Percentiles rank a stretch among this genome's conserved stretches.
These are phyloP conservation scores for Percina caprodes DNA, from an alignment of 2,113 vertebrate genomes.

Conservation along the genomic window DNA sequence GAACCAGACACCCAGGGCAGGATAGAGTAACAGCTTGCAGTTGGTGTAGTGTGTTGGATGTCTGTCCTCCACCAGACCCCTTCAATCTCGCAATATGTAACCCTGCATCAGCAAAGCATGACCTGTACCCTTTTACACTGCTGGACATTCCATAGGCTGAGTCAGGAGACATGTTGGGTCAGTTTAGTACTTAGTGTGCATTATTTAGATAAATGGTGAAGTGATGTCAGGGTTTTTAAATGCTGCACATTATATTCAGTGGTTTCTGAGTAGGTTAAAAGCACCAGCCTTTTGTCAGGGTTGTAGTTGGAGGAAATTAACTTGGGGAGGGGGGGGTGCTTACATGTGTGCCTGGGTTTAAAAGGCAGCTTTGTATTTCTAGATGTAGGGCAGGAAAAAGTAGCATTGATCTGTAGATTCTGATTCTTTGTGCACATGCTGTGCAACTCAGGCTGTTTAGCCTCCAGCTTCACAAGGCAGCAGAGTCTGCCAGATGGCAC, in stretches of 20 bases:
- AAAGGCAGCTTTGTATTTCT: not conserved
- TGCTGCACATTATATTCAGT: not conserved
- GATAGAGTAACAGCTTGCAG: slow-evolving; percentile 61
- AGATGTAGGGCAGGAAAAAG: not conserved
- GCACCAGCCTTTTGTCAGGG: not conserved
- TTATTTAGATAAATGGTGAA: not conserved
- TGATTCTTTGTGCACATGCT: not conserved
- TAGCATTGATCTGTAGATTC: not conserved
- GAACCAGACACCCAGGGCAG: slow-evolving; percentile 50
- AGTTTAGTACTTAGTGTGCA: too few species aligned
- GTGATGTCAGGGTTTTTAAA: not conserved
- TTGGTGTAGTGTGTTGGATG: slow-evolving; percentile 39
- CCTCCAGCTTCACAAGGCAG: not conserved
- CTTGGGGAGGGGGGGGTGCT: not conserved
- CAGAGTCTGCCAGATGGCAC: not conserved
- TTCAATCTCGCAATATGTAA: slow-evolving; percentile 42
- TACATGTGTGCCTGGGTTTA: not conserved
- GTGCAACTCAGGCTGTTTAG: not conserved
- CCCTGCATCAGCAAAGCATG: slow-evolving; percentile 21
- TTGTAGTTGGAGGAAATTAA: not conserved
- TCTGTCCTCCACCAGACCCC: slow-evolving; percentile 11
- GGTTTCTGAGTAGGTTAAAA: not conserved
- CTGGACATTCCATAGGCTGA: slow-evolving; percentile 14
- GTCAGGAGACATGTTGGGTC: not conserved
- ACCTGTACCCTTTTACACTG: not conserved